phyloP scores from a whole-genome alignment of 2,113 vertebrate species.

The Gymnarchus niloticus region DNA sequence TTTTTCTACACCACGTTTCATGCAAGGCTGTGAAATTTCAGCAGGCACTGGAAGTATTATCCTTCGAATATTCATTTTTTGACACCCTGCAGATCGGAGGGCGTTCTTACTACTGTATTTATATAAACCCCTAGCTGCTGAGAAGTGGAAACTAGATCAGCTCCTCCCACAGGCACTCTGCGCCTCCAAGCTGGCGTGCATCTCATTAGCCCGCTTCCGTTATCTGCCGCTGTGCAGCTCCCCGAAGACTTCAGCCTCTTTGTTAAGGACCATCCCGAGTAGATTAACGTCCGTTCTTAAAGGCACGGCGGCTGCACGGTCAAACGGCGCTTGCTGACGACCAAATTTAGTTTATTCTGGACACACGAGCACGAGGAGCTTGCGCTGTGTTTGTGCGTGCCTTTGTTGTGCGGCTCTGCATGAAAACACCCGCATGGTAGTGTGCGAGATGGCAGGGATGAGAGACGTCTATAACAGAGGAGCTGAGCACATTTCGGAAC shows the following conservation, averaged over 20 bases:
- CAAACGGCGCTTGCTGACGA: no score
- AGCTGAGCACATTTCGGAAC: not conserved
- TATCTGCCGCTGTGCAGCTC: conserved; percentile 20
- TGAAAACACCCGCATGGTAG: not conserved
- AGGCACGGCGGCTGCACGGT: not conserved
- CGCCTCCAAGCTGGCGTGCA: conserved; percentile 14
- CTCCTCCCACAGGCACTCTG: not conserved
- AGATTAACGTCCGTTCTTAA: not conserved
- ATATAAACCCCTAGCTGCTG: not conserved
- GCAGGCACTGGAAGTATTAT: not conserved
- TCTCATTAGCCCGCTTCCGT: conserved; percentile 42
- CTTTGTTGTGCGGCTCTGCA: not conserved
- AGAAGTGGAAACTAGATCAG: not conserved
- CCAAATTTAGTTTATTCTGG: not conserved
- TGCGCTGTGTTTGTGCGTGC: not conserved
- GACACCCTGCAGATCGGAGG: not conserved
- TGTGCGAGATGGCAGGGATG: not conserved
- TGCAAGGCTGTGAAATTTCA: not conserved
- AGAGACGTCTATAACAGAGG: not conserved
- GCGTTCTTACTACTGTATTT: no score
- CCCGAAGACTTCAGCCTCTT: not conserved
- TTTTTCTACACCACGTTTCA: not conserved
- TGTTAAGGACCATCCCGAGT: not conserved
- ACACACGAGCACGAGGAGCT: not conserved
- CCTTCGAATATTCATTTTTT: not conserved